Conservation (phyloP, 2,113 vertebrate genomes). For the Eudyptes chrysolophus region DNA sequence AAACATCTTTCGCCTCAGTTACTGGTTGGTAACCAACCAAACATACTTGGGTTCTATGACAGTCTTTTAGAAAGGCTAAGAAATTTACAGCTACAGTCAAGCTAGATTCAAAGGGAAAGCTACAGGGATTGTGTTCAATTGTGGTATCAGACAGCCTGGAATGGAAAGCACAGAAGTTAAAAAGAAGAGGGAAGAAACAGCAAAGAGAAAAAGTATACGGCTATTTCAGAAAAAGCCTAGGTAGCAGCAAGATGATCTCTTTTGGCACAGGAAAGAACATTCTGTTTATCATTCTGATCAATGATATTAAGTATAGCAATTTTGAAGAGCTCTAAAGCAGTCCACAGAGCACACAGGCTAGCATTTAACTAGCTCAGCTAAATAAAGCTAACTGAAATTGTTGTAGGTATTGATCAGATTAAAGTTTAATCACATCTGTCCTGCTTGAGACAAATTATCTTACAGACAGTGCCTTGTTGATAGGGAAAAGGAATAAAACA, state of each 20-base stretch:
- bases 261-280: neutral
- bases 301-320: conserved; percentile 27
- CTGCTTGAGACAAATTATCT: neutral
- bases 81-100: neutral
- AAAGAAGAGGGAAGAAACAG: neutral
- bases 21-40: no score
- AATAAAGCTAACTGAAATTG: conserved; percentile 15
- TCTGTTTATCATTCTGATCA: neutral
- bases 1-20: neutral
- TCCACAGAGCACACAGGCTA: neutral
- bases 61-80: neutral
- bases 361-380: conserved; percentile 41
- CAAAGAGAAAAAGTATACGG: neutral
- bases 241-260: neutral
- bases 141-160: neutral
- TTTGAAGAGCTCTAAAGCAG: neutral
- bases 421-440: conserved; percentile 47
- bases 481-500: neutral
- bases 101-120: neutral
- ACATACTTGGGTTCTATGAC: neutral
- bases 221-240: neutral
- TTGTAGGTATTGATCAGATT: conserved; percentile 44
- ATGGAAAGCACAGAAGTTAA: neutral
- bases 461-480: neutral
- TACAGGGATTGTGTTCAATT: neutral